Percentiles rank a stretch among this genome's conserved stretches.
Evolutionary conservation across 2,888 invertebrate species (phyloP).

Genomic region (Conomelus anceps): DNA sequence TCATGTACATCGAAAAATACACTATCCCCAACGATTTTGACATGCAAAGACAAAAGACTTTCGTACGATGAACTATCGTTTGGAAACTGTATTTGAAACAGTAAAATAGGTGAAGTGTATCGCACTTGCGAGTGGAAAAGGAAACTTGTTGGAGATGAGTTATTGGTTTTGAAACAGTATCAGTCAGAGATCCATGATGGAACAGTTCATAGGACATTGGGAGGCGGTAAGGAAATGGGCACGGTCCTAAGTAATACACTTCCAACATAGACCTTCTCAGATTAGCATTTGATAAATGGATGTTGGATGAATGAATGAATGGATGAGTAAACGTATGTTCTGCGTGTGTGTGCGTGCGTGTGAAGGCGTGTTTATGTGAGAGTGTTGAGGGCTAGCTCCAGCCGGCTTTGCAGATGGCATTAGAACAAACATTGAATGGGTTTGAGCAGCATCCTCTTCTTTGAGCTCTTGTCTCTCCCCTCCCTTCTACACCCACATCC

Average conservation of each 20-base stretch:
- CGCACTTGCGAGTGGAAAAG: background rate
- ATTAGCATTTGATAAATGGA: background rate
- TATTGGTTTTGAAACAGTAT: background rate
- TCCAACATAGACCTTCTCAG: background rate
- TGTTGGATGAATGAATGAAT: background rate
- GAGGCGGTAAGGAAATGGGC: background rate
- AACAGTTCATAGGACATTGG: background rate
- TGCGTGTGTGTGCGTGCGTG: background rate
- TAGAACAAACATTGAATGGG: background rate
- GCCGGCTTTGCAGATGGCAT: background rate
- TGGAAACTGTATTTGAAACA: background rate
- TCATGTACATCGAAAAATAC: background rate
- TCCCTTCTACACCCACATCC: background rate
- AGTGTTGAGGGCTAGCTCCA: background rate
- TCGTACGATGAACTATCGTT: background rate
- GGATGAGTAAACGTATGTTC: background rate
- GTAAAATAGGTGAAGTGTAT: background rate
- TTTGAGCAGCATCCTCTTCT: background rate
- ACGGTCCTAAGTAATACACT: background rate
- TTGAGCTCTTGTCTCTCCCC: background rate
- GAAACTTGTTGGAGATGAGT: background rate
- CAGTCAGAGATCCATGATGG: background rate
- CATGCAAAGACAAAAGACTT: background rate
- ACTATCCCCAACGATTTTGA: background rate
- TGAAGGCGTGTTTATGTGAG: background rate